Evolutionary conservation across 2,888 invertebrate genomes (phyloP).

Genomic region (Crocallis elinguaria): DNA sequence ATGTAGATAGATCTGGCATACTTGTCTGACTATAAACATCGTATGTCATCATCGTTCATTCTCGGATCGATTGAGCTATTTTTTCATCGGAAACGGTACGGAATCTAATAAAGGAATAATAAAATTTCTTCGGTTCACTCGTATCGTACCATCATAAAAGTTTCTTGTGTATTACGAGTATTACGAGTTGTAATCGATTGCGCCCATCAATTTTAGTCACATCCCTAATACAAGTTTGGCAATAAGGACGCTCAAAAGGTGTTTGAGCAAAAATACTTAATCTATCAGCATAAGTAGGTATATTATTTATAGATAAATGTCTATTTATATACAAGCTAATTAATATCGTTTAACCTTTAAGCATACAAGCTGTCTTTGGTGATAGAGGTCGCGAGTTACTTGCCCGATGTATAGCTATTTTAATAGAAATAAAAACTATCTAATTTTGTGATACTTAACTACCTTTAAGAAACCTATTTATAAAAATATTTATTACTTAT

Average conservation of each 20-base stretch:
- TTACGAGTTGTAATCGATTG: conserved; percentile 22
- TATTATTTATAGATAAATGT: background rate
- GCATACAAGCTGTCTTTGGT: too few relatives aligned
- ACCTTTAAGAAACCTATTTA: too few relatives aligned
- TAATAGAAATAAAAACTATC: too few relatives aligned
- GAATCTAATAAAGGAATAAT: conserved; percentile 31
- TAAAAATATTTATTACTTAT: too few relatives aligned
- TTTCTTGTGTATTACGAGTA: conserved; percentile 24
- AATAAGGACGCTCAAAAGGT: background rate
- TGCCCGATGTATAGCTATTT: too few relatives aligned
- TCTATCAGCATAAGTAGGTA: background rate
- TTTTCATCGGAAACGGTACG: conserved; percentile 25
- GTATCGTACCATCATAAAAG: conserved; percentile 10
- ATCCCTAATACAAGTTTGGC: background rate
- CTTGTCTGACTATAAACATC: conserved; percentile 48
- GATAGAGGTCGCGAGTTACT: too few relatives aligned
- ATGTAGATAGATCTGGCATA: conserved; percentile 54
- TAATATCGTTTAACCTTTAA: too few relatives aligned
- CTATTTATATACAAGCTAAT: too few relatives aligned
- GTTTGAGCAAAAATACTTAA: background rate
- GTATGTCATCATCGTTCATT: conserved; percentile 41
- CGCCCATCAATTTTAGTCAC: conserved; percentile 5
- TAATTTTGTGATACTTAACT: too few relatives aligned
- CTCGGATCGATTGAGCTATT: conserved; percentile 29
- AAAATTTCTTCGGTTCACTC: conserved; percentile 24